Conservation (phyloP, 2,113 vertebrate genomes). For the Alligator mississippiensis region DNA sequence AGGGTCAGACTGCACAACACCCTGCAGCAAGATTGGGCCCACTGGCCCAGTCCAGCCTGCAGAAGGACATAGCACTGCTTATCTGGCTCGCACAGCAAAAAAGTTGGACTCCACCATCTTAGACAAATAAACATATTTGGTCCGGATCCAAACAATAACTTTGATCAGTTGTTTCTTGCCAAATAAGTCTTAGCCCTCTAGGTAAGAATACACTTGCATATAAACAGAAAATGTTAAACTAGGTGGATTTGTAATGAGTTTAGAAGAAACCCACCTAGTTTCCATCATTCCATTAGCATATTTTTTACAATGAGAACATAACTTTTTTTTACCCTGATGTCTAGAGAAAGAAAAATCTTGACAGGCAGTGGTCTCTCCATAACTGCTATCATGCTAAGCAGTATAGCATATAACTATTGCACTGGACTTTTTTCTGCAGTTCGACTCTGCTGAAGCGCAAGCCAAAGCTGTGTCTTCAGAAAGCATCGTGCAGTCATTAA, state of each 20-base stretch:
- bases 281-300: background rate
- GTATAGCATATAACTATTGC: background rate
- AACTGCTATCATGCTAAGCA: background rate
- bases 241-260: background rate
- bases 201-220: background rate
- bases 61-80: no score
- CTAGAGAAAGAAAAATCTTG: background rate
- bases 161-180: background rate
- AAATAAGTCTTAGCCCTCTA: slow-evolving; percentile 25
- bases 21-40: no score
- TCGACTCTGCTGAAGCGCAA: background rate
- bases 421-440: background rate
- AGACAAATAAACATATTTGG: background rate
- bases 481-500: background rate
- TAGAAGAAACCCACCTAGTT: background rate
- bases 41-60: no score
- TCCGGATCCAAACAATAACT: background rate
- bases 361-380: background rate
- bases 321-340: background rate
- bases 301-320: background rate
- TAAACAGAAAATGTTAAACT: background rate
- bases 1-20: no score
- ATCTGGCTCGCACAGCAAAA: no score
- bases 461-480: background rate
- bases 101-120: background rate